phyloP scores from a whole-genome alignment of 2,888 invertebrate genomes.

The Tetramorium bicarinatum region DNA sequence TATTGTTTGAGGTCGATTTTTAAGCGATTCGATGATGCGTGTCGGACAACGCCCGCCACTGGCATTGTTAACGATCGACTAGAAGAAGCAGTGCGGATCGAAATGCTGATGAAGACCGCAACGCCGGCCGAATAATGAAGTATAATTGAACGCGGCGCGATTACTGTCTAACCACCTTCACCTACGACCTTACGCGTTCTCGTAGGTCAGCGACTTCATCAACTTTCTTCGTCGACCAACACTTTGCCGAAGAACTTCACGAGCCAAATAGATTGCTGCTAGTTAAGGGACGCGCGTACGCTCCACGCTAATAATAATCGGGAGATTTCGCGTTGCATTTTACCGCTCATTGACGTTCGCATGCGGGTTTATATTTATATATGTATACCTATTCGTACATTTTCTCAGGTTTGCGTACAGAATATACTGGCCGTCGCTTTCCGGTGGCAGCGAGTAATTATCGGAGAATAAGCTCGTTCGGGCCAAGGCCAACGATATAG shows the following conservation, averaged over 20 bases:
- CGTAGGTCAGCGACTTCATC: slow-evolving; percentile 72
- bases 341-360: slow-evolving; percentile 32
- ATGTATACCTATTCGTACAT: neutral
- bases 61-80: slow-evolving; percentile 68
- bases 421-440: slow-evolving; percentile 10
- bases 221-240: slow-evolving; percentile 47
- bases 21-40: neutral
- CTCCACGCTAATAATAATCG: slow-evolving; percentile 69
- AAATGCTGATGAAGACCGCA: slow-evolving; percentile 68
- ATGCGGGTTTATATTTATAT: slow-evolving; percentile 13
- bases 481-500: slow-evolving; percentile 30
- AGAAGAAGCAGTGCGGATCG: slow-evolving; percentile 58
- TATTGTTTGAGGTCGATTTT: neutral
- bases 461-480: slow-evolving; percentile 1
- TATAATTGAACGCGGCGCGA: slow-evolving; percentile 73
- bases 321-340: slow-evolving; percentile 45
- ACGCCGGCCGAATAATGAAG: slow-evolving; percentile 72
- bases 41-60: slow-evolving; percentile 6
- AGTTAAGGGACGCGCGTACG: slow-evolving; percentile 59
- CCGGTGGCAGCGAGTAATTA: slow-evolving; percentile 41
- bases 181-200: slow-evolving; percentile 63
- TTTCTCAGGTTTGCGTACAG: slow-evolving; percentile 11
- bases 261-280: slow-evolving; percentile 70
- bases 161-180: slow-evolving; percentile 73
- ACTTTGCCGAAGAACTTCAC: slow-evolving; percentile 56